Conservation (phyloP, 2,113 vertebrate species). For the Seriola dumerili region DNA sequence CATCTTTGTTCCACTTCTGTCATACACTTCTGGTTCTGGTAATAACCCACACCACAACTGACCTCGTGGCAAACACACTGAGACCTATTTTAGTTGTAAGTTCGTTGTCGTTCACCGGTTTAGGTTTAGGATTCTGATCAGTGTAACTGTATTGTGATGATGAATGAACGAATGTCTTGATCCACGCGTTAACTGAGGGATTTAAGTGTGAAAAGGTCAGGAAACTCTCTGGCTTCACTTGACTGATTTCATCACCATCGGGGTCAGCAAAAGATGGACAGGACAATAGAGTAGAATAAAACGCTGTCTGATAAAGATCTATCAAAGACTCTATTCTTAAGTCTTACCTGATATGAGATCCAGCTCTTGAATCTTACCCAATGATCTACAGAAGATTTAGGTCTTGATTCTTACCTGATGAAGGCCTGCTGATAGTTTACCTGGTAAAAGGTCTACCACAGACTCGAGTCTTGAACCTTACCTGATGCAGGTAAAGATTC, state of each 20-base stretch:
- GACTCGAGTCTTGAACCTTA: not conserved
- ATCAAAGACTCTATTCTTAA: no score
- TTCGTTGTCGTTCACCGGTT: not conserved
- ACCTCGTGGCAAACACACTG: not conserved
- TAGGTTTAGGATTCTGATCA: not conserved
- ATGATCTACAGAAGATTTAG: not conserved
- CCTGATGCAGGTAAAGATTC: no score
- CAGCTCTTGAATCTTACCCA: not conserved
- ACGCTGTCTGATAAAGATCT: not conserved
- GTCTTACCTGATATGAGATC: not conserved
- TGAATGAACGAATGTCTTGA: conserved; percentile 11
- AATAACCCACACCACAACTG: not conserved
- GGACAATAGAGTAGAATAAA: not conserved
- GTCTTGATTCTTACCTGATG: not conserved
- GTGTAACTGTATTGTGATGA: not conserved
- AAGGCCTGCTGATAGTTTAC: no score
- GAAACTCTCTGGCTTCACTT: not conserved
- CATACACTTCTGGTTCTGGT: conserved; percentile 11
- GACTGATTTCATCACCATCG: conserved; percentile 7
- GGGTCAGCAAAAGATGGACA: not conserved
- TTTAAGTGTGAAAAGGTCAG: conserved; percentile 15
- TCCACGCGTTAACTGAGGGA: not conserved
- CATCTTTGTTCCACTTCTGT: conserved; percentile 48
- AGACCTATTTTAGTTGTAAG: not conserved
- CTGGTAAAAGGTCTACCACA: no score